phyloP scores from a whole-genome alignment of 2,113 vertebrate species.

The Halichoerus grypus region DNA sequence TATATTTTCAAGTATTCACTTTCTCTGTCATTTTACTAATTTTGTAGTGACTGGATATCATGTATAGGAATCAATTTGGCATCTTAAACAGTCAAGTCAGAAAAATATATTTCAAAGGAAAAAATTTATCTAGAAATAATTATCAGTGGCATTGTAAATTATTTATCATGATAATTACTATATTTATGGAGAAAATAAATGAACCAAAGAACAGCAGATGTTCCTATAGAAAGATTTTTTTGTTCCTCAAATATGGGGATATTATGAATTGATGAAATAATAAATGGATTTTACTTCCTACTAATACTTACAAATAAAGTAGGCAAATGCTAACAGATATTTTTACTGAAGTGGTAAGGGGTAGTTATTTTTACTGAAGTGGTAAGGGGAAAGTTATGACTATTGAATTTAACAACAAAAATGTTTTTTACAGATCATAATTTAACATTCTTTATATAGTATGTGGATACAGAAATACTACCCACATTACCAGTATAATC shows the following conservation, averaged over 20 bases:
- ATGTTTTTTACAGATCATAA: not conserved
- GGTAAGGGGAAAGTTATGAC: not conserved
- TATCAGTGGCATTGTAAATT: not conserved
- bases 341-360: not conserved
- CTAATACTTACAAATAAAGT: not conserved
- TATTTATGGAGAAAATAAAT: not conserved
- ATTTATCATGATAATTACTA: not conserved
- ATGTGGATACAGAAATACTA: not conserved
- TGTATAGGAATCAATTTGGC: not conserved
- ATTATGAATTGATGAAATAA: not conserved
- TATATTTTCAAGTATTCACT: not conserved
- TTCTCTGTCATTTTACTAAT: not conserved
- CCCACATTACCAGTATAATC: not conserved
- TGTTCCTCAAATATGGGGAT: not conserved
- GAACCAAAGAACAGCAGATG: not conserved
- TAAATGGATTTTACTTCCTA: not conserved
- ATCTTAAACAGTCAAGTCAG: not conserved
- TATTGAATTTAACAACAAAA: not conserved
- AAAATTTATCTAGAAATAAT: not conserved
- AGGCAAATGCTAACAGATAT: not conserved
- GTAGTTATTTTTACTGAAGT: not conserved
- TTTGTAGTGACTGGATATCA: not conserved
- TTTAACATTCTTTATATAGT: not conserved
- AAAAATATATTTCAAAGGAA: not conserved
- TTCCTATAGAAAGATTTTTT: not conserved